Base-by-base conservation (phyloP, 2,888 invertebrate genomes). In the Tryphoninae sp. region DNA sequence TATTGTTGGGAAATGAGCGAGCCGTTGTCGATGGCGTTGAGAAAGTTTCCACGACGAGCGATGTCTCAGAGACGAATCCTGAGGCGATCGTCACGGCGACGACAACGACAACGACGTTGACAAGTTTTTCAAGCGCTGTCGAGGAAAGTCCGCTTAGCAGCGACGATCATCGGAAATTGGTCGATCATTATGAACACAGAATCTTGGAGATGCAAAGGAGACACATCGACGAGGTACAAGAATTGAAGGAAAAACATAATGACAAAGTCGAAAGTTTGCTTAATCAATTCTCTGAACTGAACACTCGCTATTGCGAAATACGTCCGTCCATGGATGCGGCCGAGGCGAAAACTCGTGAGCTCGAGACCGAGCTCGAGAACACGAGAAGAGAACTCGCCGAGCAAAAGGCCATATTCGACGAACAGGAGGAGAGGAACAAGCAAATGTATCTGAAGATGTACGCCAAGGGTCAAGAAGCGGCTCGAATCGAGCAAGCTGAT, bases 401-500 rank as follows among this genome's bases (percentile, higher is more conserved):
- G 81, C 95, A 96, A 83, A 96, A 96, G 86, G 93, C 86, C 33
- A 83, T 91, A 22, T 78, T 96, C 42, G 93, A 94, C 80, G 95
- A 96, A 69, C 95, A 96, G 83, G 96, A 96, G 86, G 94, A 94
- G 86, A 94, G 95, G 85, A 96, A 96, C 88, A 95, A 95, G 87
- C 94, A 96, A 87, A 94, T 95, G 93, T 96, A 96, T 92, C 93
- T 96, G 90, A 95, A 96, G 92, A 96, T 96, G 96, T 96, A 96
- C 92, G 95, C 95, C 88, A 96, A 97, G 92, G 96, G 96, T 42
- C 95, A 96, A 88, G 95, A 96, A 90, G 95, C 96, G n/a, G 96
- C 96, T 69, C 94, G 94, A 88, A 94, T 95, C 90, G 95, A 96
- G 89, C 93, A 93, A 82, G 93, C 94, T 86, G 95, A 95, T 89